A percentile compares a stretch with the other conserved stretches of the same genome.
phyloP scores from a whole-genome alignment of 2,113 vertebrate species.

The Phaethornis superciliosus region DNA sequence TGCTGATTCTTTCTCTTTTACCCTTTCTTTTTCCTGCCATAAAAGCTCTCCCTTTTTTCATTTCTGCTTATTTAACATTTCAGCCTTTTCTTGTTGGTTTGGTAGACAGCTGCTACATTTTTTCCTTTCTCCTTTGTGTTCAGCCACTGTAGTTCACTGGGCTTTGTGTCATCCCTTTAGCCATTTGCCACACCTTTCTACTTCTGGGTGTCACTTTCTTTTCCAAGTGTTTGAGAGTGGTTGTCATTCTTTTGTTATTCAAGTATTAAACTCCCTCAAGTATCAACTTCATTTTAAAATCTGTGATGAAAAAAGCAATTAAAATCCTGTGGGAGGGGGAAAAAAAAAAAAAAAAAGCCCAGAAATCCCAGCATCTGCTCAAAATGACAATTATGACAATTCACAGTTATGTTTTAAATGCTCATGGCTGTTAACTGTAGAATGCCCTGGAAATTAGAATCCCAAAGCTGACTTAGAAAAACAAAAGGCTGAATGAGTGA shows the following conservation, averaged over 20 bases:
- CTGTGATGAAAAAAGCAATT: slow-evolving; percentile 6
- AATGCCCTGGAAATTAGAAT: not conserved
- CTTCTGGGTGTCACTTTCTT: not conserved
- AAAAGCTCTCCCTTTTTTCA: not conserved
- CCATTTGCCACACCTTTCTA: slow-evolving; percentile 44
- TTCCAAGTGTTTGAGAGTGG: not conserved
- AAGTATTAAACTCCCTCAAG: not conserved
- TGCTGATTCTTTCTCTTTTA: not conserved
- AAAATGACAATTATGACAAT: slow-evolving; percentile 15
- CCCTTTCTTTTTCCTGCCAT: not conserved
- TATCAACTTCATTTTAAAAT: slow-evolving; percentile 8
- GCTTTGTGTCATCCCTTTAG: slow-evolving; percentile 32
- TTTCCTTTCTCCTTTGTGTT: slow-evolving; percentile 17
- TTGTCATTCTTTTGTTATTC: not conserved
- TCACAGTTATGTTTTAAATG: slow-evolving; percentile 9
- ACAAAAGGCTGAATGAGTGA: not conserved
- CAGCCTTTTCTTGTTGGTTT: slow-evolving; percentile 11
- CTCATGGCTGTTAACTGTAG: not conserved
- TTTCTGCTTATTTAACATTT: slow-evolving; percentile 33
- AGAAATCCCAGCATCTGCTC: not conserved
- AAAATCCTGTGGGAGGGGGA: not conserved
- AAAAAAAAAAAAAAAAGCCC: not conserved
- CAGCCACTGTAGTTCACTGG: not conserved
- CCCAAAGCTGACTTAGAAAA: slow-evolving; percentile 24
- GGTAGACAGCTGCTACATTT: not conserved